Evolutionary conservation across 2,888 invertebrate species (phyloP), one percentile per base, ranked within the genome.

Genomic region (Orthosia cruda): DNA sequence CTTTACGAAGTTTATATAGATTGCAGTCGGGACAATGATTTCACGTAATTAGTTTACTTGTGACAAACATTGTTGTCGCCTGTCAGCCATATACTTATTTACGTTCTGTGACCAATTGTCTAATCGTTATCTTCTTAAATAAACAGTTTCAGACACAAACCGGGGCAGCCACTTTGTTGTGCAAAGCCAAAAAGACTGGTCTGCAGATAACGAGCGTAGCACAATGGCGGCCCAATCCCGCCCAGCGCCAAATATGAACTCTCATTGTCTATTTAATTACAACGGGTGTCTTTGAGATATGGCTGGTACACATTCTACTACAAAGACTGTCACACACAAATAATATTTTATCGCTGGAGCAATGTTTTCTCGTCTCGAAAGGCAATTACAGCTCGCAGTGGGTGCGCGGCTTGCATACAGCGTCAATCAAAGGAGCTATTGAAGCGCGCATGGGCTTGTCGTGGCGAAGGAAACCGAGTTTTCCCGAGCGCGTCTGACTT

Each of bases 241-340:
- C 93, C 93, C 92, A 91, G 91, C 90, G 88, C 94, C 93, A 89
- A 95, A 95, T 95, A 95, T 95, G 94, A 95, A 94, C 93, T 93
- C 93, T 93, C 95, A 95, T 96, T 96, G 96, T 96, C 93, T 94
- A 95, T 95, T 95, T 96, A 96, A 96, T 96, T 96, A 96, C 95
- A 91, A 92, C 93, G 95, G 92, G 93, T 94, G 94, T 94, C 94
- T 94, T 94, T 94, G 94, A 94, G 94, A 94, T 94, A 94, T 94
- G 92, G 93, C 89, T 92, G 91, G 92, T 92, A 93, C 93, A 93
- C 91, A 93, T 91, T 92, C 91, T 88, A 86, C 87, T 87, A 93
- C 94, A 95, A 94, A 92, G 92, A 89, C 94, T 94, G 95, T 94
- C 95, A 94, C 92, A 95, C 88, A 95, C 95, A 95, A 94, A 94